phyloP scores from a whole-genome alignment of 2,113 vertebrate species.

The Apus apus region DNA sequence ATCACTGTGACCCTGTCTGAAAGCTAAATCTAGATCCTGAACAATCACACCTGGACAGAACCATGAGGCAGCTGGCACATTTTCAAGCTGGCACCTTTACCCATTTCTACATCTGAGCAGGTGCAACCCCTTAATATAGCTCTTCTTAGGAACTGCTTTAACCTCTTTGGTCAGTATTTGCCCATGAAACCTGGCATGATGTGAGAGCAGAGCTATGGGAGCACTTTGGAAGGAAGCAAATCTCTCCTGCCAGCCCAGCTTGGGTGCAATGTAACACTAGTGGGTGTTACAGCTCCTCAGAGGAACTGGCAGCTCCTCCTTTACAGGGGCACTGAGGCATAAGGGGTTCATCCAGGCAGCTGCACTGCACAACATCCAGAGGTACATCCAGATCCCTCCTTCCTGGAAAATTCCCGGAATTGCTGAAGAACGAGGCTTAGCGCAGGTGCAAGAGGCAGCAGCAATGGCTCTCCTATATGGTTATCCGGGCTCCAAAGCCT shows the following conservation, averaged over 20 bases:
- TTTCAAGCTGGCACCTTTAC: neutral
- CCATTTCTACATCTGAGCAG: neutral
- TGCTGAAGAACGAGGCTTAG: neutral
- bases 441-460: neutral
- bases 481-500: neutral
- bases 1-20: neutral
- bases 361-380: neutral
- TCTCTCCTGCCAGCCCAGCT: neutral
- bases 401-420: neutral
- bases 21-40: neutral
- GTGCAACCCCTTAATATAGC: neutral
- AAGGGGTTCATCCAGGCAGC: neutral
- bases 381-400: neutral
- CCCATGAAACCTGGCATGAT: neutral
- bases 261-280: fast-evolving
- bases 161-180: neutral
- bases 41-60: neutral
- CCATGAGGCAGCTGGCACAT: neutral
- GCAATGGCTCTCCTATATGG: fast-evolving
- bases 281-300: neutral
- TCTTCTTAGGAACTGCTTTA: neutral
- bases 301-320: neutral
- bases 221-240: neutral
- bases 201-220: neutral
- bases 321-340: neutral